These are phyloP conservation scores for Rhamnusium bicolor DNA, from an alignment of 2,888 invertebrate species.

Conservation along the genomic window DNA sequence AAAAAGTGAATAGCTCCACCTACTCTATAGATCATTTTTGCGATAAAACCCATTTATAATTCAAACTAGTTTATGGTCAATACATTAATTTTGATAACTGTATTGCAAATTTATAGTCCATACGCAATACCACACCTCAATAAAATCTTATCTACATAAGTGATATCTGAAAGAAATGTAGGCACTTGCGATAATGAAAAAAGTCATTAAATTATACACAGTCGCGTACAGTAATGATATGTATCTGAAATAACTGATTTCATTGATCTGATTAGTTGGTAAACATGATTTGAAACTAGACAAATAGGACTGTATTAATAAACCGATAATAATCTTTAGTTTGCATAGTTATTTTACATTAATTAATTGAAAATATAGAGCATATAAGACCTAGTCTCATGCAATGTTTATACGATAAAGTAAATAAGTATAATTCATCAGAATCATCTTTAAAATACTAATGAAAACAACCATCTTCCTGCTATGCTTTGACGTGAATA, in stretches of 20 bases:
- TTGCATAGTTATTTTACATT: slow-evolving; percentile 60
- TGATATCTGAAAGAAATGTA: slow-evolving; percentile 7
- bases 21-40: slow-evolving; percentile 4
- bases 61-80: slow-evolving; percentile 18
- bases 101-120: slow-evolving; percentile 13
- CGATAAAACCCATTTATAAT: slow-evolving; percentile 9
- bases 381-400: slow-evolving; percentile 42
- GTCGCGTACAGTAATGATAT: slow-evolving; percentile 33
- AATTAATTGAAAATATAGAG: slow-evolving; percentile 62
- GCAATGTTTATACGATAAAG: slow-evolving; percentile 39
- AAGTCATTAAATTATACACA: slow-evolving; percentile 22
- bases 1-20: background rate
- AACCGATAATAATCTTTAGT: slow-evolving; percentile 56
- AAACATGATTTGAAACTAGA: slow-evolving; percentile 54
- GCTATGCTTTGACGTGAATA: background rate
- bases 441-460: slow-evolving; percentile 11
- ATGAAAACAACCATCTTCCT: background rate
- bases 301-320: slow-evolving; percentile 57
- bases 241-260: slow-evolving; percentile 47
- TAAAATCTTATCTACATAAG: slow-evolving; percentile 1
- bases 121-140: slow-evolving; percentile 14
- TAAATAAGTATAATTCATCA: slow-evolving; percentile 5
- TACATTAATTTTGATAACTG: slow-evolving; percentile 25
- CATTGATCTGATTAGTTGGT: slow-evolving; percentile 53
- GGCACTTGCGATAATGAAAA: slow-evolving; percentile 8